phyloP scores from a whole-genome alignment of 2,113 vertebrate species.

The Procavia capensis region DNA sequence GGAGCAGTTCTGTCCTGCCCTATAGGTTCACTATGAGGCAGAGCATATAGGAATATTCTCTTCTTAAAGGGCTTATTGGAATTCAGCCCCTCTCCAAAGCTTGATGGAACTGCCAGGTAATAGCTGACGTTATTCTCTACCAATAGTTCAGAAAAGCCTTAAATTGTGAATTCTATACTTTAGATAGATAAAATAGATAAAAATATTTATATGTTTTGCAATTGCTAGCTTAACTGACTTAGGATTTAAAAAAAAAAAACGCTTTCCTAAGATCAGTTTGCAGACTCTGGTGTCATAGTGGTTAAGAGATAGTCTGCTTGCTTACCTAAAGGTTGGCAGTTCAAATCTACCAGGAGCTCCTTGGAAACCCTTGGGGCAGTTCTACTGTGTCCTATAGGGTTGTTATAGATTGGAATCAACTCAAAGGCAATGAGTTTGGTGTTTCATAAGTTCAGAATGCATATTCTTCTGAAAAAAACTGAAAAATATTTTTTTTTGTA shows the following conservation, averaged over 20 bases:
- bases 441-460: not conserved
- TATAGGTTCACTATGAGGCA: too few species aligned
- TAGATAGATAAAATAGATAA: constrained; percentile 65
- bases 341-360: too few species aligned
- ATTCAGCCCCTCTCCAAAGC: not conserved
- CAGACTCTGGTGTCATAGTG: too few species aligned
- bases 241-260: constrained; percentile 75
- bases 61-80: not conserved
- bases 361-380: too few species aligned
- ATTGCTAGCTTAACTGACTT: constrained; percentile 65
- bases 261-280: not conserved
- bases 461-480: not conserved
- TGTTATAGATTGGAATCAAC: too few species aligned
- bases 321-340: too few species aligned
- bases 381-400: too few species aligned
- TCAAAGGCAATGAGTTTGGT: too few species aligned
- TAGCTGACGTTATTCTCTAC: not conserved
- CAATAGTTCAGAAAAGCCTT: constrained; percentile 3
- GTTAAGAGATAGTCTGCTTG: too few species aligned
- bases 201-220: constrained; percentile 69
- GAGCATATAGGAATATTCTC: too few species aligned
- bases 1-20: too few species aligned
- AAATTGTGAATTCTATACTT: not conserved
- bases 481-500: not conserved
- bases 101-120: not conserved